Conservation (phyloP, 2,888 invertebrate genomes). For the Mellilla xanthometata region DNA sequence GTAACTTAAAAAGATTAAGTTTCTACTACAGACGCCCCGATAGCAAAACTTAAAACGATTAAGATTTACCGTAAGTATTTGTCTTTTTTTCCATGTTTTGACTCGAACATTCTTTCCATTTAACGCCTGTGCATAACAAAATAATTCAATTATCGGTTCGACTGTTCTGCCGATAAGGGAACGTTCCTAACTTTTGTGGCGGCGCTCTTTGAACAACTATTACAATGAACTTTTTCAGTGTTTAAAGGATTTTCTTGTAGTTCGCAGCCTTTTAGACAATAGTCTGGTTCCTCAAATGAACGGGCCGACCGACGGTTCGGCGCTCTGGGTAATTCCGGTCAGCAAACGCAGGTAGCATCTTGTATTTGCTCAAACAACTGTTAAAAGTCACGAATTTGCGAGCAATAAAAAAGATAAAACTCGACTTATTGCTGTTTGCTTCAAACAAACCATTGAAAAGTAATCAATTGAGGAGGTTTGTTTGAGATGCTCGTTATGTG, state of each 20-base stretch:
- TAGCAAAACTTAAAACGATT: constrained; percentile 20
- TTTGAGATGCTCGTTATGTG: constrained; percentile 4
- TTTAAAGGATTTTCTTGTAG: constrained; percentile 49
- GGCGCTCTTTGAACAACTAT: constrained; percentile 49
- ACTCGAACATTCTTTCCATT: constrained; percentile 19
- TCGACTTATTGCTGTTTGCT: constrained; percentile 25
- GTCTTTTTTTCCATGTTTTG: constrained; percentile 14
- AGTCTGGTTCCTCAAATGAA: constrained; percentile 37
- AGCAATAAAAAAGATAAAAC: constrained; percentile 27
- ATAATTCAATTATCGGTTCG: constrained; percentile 56
- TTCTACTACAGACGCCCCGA: background rate
- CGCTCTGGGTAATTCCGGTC: constrained; percentile 8
- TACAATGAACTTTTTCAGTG: constrained; percentile 46
- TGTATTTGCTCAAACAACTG: constrained; percentile 29
- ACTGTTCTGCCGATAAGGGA: constrained; percentile 45
- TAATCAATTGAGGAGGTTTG: constrained; percentile 6
- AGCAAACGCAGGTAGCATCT: constrained; percentile 44
- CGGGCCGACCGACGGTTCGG: constrained; percentile 26
- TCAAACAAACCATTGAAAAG: constrained; percentile 17
- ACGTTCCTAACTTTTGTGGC: constrained; percentile 39
- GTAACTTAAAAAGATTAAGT: background rate
- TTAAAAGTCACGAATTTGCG: constrained; percentile 33
- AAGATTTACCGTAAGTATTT: constrained; percentile 12
- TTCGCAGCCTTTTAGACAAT: constrained; percentile 50
- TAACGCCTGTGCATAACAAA: constrained; percentile 39